Evolutionary conservation across 1,140 invertebrate species (phyloP).

Genomic region (Lordiphosa stackelbergi): DNA sequence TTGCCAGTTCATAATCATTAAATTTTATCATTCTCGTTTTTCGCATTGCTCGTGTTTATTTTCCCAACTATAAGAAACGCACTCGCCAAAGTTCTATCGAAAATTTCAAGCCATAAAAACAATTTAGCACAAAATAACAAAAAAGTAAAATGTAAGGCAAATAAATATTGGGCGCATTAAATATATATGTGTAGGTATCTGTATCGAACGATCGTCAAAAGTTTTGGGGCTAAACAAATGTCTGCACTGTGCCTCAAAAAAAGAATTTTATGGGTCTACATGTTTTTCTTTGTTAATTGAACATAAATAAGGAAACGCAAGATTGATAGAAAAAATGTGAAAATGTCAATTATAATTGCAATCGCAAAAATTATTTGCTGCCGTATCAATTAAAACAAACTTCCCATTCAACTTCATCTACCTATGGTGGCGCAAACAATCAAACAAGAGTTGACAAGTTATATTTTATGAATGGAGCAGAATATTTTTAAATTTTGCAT

Average conservation of each 20-base stretch:
- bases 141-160: conserved; percentile 51
- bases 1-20: conserved; percentile 63
- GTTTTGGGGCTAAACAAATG: conserved; percentile 58
- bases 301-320: no score
- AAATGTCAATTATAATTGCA: no score
- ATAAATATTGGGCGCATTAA: conserved; percentile 54
- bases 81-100: conserved; percentile 59
- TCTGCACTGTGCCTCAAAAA: background rate
- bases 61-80: conserved; percentile 41
- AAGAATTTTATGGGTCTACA: no score
- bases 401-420: no score
- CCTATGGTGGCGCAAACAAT: no score
- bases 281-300: no score
- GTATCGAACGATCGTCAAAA: conserved; percentile 33
- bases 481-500: no score
- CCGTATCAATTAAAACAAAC: no score
- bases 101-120: conserved; percentile 52
- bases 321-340: no score
- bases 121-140: conserved; percentile 49
- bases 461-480: no score
- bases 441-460: no score
- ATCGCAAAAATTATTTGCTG: no score
- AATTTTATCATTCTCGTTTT: conserved; percentile 45
- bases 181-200: conserved; percentile 4
- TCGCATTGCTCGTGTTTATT: conserved; percentile 54